phyloP scores from a whole-genome alignment of 2,797 vertebrate species.

The Cyclura pinguis region DNA sequence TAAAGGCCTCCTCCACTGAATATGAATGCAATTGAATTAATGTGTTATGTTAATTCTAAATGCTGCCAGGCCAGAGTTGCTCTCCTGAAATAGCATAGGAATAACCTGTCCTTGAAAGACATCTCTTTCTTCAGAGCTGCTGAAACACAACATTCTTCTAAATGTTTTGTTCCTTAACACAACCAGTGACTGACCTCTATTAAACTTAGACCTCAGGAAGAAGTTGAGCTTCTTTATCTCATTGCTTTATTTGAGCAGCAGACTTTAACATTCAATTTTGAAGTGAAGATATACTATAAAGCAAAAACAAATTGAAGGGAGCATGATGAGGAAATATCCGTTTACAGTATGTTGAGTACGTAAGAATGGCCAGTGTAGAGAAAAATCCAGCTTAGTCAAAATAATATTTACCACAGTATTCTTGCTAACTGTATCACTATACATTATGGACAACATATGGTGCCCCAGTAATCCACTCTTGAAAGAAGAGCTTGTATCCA shows the following conservation, averaged over 20 bases:
- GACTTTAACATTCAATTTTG: background rate
- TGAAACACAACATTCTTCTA: background rate
- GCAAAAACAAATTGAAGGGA: background rate
- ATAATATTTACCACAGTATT: background rate
- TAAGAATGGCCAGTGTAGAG: background rate
- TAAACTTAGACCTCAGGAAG: background rate
- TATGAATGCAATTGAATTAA: background rate
- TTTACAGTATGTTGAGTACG: background rate
- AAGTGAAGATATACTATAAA: background rate
- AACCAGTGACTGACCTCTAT: background rate
- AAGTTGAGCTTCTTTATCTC: background rate
- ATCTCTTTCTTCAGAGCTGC: background rate
- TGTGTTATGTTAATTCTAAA: background rate
- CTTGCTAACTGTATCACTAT: background rate
- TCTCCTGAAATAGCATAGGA: background rate
- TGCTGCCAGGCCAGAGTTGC: background rate
- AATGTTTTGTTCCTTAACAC: background rate
- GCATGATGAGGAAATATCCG: no score
- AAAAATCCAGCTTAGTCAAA: background rate
- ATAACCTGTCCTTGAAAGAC: background rate
- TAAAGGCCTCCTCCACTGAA: background rate
- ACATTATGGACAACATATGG: background rate
- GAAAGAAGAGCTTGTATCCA: background rate
- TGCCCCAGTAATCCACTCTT: background rate
- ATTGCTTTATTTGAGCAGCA: conserved; percentile 1